A percentile compares a stretch with the other conserved stretches of the same genome.
These are phyloP conservation scores for Dicaeum eximium DNA, from an alignment of 2,113 vertebrate species.

Conservation along the genomic window DNA sequence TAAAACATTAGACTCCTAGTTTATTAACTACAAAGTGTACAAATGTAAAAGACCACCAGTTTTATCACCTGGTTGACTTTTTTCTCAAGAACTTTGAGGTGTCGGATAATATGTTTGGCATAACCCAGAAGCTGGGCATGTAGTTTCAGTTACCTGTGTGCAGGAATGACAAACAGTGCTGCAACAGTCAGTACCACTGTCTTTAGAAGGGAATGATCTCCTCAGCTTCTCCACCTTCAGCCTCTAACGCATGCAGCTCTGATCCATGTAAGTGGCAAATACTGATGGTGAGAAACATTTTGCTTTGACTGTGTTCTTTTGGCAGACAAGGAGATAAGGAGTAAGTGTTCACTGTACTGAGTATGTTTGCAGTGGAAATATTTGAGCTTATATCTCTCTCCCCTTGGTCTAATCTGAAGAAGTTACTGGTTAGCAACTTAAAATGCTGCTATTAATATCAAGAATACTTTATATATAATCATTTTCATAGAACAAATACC, in stretches of 20 bases:
- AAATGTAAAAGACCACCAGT: not conserved
- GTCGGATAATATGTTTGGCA: not conserved
- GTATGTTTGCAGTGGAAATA: not conserved
- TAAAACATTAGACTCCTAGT: not conserved
- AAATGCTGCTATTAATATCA: not conserved
- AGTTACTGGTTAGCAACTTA: not conserved
- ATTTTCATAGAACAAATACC: not conserved
- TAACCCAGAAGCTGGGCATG: fast-evolving
- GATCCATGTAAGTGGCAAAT: not conserved
- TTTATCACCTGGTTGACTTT: not conserved
- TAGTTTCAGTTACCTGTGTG: not conserved
- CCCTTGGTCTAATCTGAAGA: not conserved
- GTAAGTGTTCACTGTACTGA: not conserved
- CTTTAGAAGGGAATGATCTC: not conserved
- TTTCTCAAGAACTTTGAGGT: not conserved
- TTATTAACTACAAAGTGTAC: not conserved
- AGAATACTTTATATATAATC: not conserved
- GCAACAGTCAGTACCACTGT: not conserved
- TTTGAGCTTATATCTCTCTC: not conserved
- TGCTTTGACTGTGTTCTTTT: not conserved
- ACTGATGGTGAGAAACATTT: not conserved
- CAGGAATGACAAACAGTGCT: not conserved
- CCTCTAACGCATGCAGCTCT: not conserved
- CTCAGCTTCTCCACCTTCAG: not conserved
- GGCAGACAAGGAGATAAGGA: not conserved